These are phyloP conservation scores for Cariama cristata DNA, from an alignment of 2,113 vertebrate species.

Conservation along the genomic window DNA sequence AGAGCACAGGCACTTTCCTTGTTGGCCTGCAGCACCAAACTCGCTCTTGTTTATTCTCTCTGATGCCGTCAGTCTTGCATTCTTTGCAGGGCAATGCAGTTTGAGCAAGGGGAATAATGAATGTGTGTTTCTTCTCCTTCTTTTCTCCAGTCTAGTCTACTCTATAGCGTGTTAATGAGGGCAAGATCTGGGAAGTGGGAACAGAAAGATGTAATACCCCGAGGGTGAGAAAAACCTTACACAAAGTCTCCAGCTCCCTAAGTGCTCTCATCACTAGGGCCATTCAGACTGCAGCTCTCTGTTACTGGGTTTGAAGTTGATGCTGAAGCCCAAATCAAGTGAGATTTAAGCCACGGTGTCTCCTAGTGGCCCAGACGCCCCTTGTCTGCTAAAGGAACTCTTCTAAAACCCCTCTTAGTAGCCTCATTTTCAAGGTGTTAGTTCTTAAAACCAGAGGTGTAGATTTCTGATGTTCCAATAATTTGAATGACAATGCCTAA, in stretches of 20 bases:
- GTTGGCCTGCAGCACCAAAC: not conserved
- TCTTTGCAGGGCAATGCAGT: not conserved
- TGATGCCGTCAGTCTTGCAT: not conserved
- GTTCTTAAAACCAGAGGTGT: not conserved
- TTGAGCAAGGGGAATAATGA: slow-evolving; percentile 4
- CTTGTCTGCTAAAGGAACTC: not conserved
- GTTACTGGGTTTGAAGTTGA: not conserved
- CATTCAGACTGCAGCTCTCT: not conserved
- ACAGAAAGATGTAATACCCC: not conserved
- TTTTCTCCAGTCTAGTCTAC: not conserved
- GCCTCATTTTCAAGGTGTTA: not conserved
- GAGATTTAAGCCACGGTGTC: not conserved
- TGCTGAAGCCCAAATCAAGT: not conserved
- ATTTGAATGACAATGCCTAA: not conserved
- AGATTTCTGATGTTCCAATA: not conserved
- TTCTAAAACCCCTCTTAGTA: not conserved
- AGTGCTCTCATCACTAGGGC: not conserved
- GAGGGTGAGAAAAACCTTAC: not conserved
- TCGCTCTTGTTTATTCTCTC: slow-evolving; percentile 10
- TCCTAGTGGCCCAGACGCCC: not conserved
- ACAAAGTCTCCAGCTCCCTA: not conserved
- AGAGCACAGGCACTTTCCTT: not conserved
- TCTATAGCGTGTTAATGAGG: not conserved
- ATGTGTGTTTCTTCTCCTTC: not conserved
- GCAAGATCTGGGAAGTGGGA: not conserved